Evolutionary conservation across 64 coral and sea anemone genomes (phyloP).

Genomic region (Montipora capricornis): DNA sequence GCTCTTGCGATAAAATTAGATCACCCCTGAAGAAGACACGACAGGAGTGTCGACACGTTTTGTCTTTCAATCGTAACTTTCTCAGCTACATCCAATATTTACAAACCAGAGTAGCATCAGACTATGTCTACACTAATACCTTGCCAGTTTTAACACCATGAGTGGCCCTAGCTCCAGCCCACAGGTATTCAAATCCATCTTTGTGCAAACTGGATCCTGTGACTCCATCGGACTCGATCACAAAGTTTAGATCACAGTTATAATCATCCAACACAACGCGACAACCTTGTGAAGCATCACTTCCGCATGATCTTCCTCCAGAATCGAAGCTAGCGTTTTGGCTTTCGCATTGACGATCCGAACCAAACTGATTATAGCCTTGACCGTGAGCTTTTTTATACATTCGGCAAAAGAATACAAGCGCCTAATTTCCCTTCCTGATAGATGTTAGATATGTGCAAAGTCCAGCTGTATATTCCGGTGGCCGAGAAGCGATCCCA

Average conservation of each 20-base stretch:
- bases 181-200: conserved; percentile 97
- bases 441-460: no score
- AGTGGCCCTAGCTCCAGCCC: conserved; percentile 90
- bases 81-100: no score
- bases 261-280: conserved; percentile 84
- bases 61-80: no score
- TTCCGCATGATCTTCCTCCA: not conserved
- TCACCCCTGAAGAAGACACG: no score
- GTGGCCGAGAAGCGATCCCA: no score
- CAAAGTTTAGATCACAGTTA: conserved; percentile 98
- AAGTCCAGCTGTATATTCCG: no score
- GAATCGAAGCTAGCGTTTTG: not conserved
- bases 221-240: conserved; percentile 78
- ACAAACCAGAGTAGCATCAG: no score
- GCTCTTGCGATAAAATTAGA: no score
- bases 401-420: not conserved
- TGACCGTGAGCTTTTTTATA: conserved; percentile 21
- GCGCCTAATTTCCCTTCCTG: no score
- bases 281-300: not conserved
- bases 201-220: conserved; percentile 78
- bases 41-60: no score
- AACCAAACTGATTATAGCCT: not conserved
- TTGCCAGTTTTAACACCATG: conserved; percentile 72
- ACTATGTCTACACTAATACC: not conserved
- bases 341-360: not conserved